Conservation (phyloP, 2,797 vertebrate species). For the Alosa sapidissima region DNA sequence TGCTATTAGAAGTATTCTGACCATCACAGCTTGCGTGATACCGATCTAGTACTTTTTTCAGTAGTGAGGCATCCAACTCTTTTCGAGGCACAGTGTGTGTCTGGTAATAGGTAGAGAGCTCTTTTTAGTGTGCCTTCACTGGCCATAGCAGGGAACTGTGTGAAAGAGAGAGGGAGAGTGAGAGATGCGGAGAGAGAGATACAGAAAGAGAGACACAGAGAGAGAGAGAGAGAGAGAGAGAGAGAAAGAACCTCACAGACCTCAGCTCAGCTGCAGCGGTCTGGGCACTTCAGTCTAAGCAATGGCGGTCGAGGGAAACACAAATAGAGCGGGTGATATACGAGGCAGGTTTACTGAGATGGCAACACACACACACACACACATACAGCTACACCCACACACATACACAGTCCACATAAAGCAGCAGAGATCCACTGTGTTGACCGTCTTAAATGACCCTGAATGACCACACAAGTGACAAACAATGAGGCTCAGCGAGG, state of each 20-base stretch:
- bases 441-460: background rate
- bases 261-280: slow-evolving; percentile 16
- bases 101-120: background rate
- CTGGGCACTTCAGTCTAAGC: slow-evolving; percentile 6
- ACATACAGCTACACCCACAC: background rate
- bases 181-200: slow-evolving; percentile 36
- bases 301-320: background rate
- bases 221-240: background rate
- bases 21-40: background rate
- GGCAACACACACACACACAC: slow-evolving; percentile 11
- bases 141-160: slow-evolving; percentile 53
- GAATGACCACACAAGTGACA: slow-evolving; percentile 1
- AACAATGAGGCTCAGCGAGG: background rate
- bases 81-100: background rate
- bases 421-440: background rate
- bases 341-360: slow-evolving; percentile 19
- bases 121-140: background rate
- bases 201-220: slow-evolving; percentile 63
- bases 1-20: too few species aligned
- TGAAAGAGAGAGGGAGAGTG: background rate
- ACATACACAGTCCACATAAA: background rate
- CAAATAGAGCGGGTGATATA: slow-evolving; percentile 22
- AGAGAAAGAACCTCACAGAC: background rate
- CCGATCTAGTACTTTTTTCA: background rate
- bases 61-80: background rate